Evolutionary conservation across 2,888 invertebrate species (phyloP).

Genomic region (Notocelia uddmanniana): DNA sequence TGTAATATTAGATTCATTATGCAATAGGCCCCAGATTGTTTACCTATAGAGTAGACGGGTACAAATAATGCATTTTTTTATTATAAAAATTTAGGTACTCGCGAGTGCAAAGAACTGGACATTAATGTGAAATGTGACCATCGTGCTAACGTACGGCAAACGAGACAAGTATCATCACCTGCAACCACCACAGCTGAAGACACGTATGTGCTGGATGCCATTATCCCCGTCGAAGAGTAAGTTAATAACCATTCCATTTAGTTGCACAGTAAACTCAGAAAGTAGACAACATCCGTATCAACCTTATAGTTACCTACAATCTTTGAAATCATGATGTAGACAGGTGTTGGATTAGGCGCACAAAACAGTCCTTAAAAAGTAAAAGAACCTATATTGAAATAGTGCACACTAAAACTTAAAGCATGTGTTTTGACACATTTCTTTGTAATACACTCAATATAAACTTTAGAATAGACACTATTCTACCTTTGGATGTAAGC

Average conservation of each 20-base stretch:
- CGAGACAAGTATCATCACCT: constrained; percentile 86
- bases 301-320: background rate
- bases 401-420: constrained; percentile 48
- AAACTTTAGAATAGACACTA: constrained; percentile 31
- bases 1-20: too few species aligned
- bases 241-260: constrained; percentile 63
- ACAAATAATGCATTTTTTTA: background rate
- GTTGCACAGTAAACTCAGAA: constrained; percentile 14
- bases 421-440: constrained; percentile 53
- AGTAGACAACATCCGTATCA: constrained; percentile 24
- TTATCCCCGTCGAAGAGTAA: constrained; percentile 95
- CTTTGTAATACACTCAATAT: constrained; percentile 13
- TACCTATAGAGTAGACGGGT: background rate
- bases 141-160: constrained; percentile 87
- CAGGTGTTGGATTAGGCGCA: constrained; percentile 52
- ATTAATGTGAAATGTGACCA: constrained; percentile 97
- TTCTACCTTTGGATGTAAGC: constrained; percentile 26
- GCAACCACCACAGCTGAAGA: constrained; percentile 89
- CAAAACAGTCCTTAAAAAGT: constrained; percentile 31
- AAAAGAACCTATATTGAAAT: constrained; percentile 44
- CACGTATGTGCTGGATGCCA: constrained; percentile 92
- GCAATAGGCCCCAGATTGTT: too few species aligned
- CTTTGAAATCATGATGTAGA: constrained; percentile 39
- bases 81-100: constrained; percentile 81
- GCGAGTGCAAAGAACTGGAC: constrained; percentile 95